These are phyloP conservation scores for Chironomus riparius DNA, from an alignment of 2,888 invertebrate species.

Conservation along the genomic window DNA sequence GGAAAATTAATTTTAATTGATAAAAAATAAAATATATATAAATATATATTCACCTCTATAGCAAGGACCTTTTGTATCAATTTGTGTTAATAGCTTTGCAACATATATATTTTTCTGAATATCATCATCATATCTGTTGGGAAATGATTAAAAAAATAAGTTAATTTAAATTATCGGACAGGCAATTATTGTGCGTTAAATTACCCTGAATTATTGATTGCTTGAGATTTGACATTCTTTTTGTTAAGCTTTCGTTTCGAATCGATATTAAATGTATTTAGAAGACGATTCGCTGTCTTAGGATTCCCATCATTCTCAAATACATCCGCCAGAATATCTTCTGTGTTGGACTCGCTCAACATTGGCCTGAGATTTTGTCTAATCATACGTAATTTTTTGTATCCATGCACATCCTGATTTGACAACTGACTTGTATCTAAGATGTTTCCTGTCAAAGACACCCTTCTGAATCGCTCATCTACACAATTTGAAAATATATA, in stretches of 20 bases:
- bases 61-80: slow-evolving; percentile 40
- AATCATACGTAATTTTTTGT: slow-evolving; percentile 60
- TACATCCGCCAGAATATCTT: slow-evolving; percentile 44
- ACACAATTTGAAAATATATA: slow-evolving; percentile 64
- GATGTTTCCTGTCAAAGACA: slow-evolving; percentile 36
- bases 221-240: slow-evolving; percentile 39
- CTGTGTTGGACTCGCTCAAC: slow-evolving; percentile 53
- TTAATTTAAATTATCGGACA: too few relatives aligned
- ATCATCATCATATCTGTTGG: slow-evolving; percentile 37
- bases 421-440: slow-evolving; percentile 48
- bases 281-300: neutral
- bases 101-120: slow-evolving; percentile 38
- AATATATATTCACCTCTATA: too few relatives aligned
- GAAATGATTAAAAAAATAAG: neutral
- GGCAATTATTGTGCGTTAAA: too few relatives aligned
- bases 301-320: slow-evolving; percentile 34
- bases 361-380: slow-evolving; percentile 58
- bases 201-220: slow-evolving; percentile 28
- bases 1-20: neutral
- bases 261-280: slow-evolving; percentile 30
- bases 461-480: slow-evolving; percentile 34
- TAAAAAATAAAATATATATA: slow-evolving; percentile 16
- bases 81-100: slow-evolving; percentile 39
- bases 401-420: slow-evolving; percentile 67
- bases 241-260: slow-evolving; percentile 38